Conservation (phyloP, 1,140 invertebrate genomes). For the Andricus grossulariae region DNA sequence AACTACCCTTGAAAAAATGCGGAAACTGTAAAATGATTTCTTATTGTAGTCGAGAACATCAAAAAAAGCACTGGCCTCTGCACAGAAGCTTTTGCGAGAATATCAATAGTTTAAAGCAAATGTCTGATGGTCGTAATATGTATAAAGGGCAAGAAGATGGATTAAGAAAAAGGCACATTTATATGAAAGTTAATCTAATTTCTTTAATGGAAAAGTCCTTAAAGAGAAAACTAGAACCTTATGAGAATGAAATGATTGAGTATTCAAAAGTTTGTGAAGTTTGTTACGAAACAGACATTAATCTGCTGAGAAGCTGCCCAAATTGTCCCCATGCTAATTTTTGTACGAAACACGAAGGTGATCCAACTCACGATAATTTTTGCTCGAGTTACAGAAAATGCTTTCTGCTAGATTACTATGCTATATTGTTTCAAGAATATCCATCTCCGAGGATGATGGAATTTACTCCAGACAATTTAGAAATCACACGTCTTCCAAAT, state of each 20-base stretch:
- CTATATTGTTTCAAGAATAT: constrained; percentile 10
- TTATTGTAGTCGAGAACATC: constrained; percentile 12
- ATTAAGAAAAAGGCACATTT: not conserved
- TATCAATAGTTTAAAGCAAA: not conserved
- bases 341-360: not conserved
- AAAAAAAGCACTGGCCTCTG: not conserved
- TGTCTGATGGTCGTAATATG: not conserved
- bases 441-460: constrained; percentile 25
- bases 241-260: constrained; percentile 24
- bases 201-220: not conserved
- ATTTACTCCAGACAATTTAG: not conserved
- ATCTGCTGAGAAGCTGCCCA: not conserved
- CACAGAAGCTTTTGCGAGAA: not conserved
- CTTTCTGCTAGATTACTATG: constrained; percentile 9
- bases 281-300: not conserved
- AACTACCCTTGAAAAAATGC: constrained; percentile 6
- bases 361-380: not conserved
- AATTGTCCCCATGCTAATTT: constrained; percentile 10
- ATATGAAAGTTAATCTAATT: not conserved
- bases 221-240: constrained; percentile 4
- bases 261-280: constrained; percentile 16
- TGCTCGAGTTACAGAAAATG: not conserved
- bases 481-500: not conserved
- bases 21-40: constrained; percentile 16
- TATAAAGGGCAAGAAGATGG: too few species aligned